Conservation (phyloP, 2,888 invertebrate species). For the Eustalomyia histrio region DNA sequence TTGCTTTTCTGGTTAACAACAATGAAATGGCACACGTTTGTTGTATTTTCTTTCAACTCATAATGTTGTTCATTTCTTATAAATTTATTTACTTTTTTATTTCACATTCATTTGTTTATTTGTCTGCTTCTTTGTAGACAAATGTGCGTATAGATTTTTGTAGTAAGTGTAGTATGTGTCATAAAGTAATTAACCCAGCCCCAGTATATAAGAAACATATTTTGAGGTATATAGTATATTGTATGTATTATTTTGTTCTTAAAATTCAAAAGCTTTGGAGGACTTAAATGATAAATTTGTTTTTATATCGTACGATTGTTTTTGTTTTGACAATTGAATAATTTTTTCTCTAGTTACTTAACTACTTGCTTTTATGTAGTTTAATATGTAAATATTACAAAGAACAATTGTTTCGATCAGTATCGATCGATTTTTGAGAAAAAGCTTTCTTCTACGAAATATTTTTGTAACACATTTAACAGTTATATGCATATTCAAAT, state of each 20-base stretch:
- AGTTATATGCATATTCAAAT: too few species aligned
- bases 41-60: constrained; percentile 1
- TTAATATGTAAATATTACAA: too few species aligned
- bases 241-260: background rate
- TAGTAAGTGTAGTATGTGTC: constrained; percentile 46
- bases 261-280: background rate
- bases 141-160: constrained; percentile 28
- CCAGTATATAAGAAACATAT: constrained; percentile 28
- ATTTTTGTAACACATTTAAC: too few species aligned
- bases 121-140: constrained; percentile 28
- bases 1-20: constrained; percentile 21
- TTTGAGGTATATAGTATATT: too few species aligned
- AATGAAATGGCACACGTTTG: constrained; percentile 47
- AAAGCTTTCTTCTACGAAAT: too few species aligned
- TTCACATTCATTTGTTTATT: constrained; percentile 37
- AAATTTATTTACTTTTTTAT: constrained; percentile 31
- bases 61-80: background rate
- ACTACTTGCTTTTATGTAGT: too few species aligned
- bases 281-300: background rate
- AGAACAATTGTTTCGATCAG: too few species aligned
- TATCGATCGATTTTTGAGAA: too few species aligned
- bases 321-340: background rate
- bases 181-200: constrained; percentile 43
- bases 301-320: background rate
- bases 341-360: background rate